Evolutionary conservation across 2,113 vertebrate genomes (phyloP).

Genomic region (Halcyon malimbica): DNA sequence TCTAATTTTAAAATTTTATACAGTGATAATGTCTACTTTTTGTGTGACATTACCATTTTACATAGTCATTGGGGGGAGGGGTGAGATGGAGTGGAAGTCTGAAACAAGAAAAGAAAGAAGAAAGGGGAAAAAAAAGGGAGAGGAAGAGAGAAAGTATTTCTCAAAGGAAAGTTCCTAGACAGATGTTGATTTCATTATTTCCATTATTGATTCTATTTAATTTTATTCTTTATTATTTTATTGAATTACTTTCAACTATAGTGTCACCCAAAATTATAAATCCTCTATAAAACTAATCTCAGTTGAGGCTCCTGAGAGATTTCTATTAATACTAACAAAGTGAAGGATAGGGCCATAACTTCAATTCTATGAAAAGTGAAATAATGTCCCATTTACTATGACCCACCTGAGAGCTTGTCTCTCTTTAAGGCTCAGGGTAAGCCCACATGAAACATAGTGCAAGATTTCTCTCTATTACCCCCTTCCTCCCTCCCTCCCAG

Average conservation of each 20-base stretch:
- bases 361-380: neutral
- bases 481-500: no score
- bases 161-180: no score
- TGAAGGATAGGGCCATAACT: neutral
- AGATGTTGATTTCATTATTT: no score
- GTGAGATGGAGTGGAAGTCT: neutral
- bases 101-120: neutral
- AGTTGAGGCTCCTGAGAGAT: neutral
- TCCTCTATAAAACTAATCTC: neutral
- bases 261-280: neutral
- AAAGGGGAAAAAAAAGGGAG: neutral
- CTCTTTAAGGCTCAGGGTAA: no score
- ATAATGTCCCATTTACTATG: neutral
- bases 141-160: neutral
- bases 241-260: neutral
- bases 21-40: neutral
- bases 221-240: neutral
- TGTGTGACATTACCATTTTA: neutral
- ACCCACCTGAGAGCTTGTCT: neutral
- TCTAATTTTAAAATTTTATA: neutral
- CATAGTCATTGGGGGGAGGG: neutral
- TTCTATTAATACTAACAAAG: neutral
- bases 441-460: no score
- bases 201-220: no score
- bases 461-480: no score